Base-by-base conservation (phyloP, 2,797 vertebrate species). In the Danio aesculapii region DNA sequence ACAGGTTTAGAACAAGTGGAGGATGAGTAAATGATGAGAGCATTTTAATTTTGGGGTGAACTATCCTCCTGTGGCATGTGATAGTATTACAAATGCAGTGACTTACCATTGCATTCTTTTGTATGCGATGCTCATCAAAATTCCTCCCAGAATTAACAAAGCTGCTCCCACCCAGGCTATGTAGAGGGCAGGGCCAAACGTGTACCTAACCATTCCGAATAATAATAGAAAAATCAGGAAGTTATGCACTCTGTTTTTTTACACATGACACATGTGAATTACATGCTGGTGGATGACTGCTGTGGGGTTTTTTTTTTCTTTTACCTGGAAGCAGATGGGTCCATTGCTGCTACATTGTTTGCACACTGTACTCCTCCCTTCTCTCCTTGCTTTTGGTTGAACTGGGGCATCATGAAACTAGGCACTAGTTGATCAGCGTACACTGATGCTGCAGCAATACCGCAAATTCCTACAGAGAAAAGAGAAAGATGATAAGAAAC, bases 341-440 rank as follows among this genome's bases (percentile, higher is more conserved):
- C 83, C 9, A 55, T 83, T 8, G 50, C 52, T 17, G 41, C 73
- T 17, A 39, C 81, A 12, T 67, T 82, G 73, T 86, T 39, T 2
- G 8, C 21, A 58, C n/a, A 81, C n/a, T 74, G 41, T 4, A 82
- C 70, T 9, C 66, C 84, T 3, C 79, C 82, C 43, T 64, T 61
- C 58, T 81, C 44, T 47, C 80, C 86, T n/a, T 86, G 83, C 17
- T 88, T 83, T 4, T 64, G 80, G 69, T 47, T 59, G 66, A 87
- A 74, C 61, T 44, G 75, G 41, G 88, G 66, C 63, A 74, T 69
- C 85, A 92, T 95, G 91, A 96, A 98, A 89, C 93, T 95, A 84
- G 94, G 90, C 83, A 97, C 96, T 63, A 98, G 94, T 94, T 97
- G 96, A 89, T 95, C 97, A 87, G 96, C 97, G 72, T 97, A 98